A percentile compares a stretch with the other conserved stretches of the same genome.
Conservation (phyloP, 2,888 invertebrate genomes). For the Drosophila maculinotata region DNA sequence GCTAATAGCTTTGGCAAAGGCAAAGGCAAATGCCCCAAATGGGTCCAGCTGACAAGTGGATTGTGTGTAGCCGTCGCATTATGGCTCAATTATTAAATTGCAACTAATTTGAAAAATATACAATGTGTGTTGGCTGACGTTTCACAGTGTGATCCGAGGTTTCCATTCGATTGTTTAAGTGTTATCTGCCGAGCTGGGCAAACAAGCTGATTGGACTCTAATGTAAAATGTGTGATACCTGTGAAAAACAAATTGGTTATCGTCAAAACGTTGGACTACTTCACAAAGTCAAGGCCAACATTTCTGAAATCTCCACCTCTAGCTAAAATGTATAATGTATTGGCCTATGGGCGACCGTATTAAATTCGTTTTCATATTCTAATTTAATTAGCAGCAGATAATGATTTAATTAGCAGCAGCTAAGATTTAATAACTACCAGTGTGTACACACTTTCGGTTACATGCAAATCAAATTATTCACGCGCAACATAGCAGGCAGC, state of each 20-base stretch:
- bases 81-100: slow-evolving; percentile 74
- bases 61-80: slow-evolving; percentile 50
- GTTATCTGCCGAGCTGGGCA: slow-evolving; percentile 19
- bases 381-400: slow-evolving; percentile 27
- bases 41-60: slow-evolving; percentile 43
- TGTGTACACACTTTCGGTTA: slow-evolving; percentile 6
- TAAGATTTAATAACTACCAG: slow-evolving; percentile 2
- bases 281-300: slow-evolving; percentile 32
- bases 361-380: slow-evolving; percentile 12
- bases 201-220: slow-evolving; percentile 41
- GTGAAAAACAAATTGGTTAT: slow-evolving; percentile 40
- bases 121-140: slow-evolving; percentile 34
- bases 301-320: not conserved
- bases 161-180: slow-evolving; percentile 14
- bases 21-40: slow-evolving; percentile 47
- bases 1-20: slow-evolving; percentile 64
- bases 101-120: slow-evolving; percentile 68
- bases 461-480: not conserved
- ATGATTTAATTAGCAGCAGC: slow-evolving; percentile 33
- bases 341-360: not conserved
- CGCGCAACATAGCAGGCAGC: slow-evolving; percentile 30
- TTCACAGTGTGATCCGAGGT: slow-evolving; percentile 30
- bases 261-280: not conserved
- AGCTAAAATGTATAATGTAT: not conserved
- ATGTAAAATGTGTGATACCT: slow-evolving; percentile 52